Conservation (phyloP, 2,797 vertebrate genomes). For the Caiman crocodilus region DNA sequence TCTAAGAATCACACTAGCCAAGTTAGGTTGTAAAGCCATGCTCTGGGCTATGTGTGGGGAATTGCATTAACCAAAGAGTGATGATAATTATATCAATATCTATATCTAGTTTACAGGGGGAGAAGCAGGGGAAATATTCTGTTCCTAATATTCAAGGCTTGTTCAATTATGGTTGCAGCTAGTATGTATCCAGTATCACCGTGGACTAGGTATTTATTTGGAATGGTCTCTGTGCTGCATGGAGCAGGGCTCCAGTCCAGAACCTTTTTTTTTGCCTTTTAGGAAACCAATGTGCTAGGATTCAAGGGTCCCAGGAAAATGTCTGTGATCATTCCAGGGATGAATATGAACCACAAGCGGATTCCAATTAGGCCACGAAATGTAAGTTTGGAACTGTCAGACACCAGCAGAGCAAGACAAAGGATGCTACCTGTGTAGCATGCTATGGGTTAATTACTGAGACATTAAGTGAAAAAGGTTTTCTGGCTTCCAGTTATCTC, state of each 20-base stretch:
- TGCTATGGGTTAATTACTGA: background rate
- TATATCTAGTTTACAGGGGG: background rate
- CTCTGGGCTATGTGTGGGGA: background rate
- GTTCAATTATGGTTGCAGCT: background rate
- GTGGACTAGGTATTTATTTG: background rate
- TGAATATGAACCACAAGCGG: conserved; percentile 94
- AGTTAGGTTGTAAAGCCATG: background rate
- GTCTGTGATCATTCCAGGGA: conserved; percentile 97
- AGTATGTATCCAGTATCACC: background rate
- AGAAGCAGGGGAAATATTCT: background rate
- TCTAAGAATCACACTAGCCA: background rate
- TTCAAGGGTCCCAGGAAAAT: conserved; percentile 98
- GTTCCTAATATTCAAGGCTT: background rate
- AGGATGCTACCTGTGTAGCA: too few relatives aligned
- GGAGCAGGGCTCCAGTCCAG: background rate
- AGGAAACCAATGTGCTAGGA: conserved; percentile 98
- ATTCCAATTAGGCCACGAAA: conserved; percentile 90
- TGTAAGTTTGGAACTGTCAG: conserved; percentile 81
- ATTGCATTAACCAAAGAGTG: background rate
- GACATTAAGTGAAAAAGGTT: background rate
- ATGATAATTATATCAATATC: too few relatives aligned
- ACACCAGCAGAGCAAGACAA: background rate
- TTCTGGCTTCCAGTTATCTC: background rate
- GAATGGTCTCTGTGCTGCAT: background rate
- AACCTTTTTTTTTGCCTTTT: conserved; percentile 44